Percentiles rank a stretch among this genome's conserved stretches.
These are phyloP conservation scores for Camelus dromedarius DNA, from an alignment of 2,113 vertebrate genomes.

Conservation along the genomic window DNA sequence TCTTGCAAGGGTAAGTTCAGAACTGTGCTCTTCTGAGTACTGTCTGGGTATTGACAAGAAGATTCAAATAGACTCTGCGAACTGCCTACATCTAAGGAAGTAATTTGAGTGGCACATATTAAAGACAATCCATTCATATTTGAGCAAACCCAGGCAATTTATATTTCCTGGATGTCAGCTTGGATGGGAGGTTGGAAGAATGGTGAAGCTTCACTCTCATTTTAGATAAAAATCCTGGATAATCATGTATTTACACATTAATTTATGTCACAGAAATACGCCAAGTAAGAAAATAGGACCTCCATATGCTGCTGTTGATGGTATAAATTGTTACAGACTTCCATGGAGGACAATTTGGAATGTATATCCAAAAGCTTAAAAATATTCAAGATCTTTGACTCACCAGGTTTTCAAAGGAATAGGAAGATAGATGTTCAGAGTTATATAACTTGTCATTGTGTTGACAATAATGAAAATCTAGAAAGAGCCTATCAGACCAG, in stretches of 20 bases:
- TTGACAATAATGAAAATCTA: not conserved
- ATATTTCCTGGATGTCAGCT: constrained; percentile 1
- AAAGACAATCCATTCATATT: constrained; percentile 33
- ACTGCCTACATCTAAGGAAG: not conserved
- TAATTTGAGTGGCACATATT: constrained; percentile 56
- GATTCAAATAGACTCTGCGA: not conserved
- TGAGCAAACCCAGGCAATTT: constrained; percentile 43
- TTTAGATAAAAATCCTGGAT: constrained; percentile 35
- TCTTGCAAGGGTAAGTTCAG: not conserved
- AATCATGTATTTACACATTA: constrained; percentile 21
- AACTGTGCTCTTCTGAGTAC: not conserved
- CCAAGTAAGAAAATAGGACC: not conserved
- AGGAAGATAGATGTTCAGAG: not conserved
- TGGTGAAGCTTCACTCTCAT: not conserved
- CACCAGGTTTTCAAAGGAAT: constrained; percentile 39
- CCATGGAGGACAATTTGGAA: constrained; percentile 5
- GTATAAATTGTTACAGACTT: not conserved
- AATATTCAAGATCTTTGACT: constrained; percentile 15
- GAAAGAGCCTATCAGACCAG: not conserved
- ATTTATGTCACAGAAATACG: not conserved
- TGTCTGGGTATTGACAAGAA: constrained; percentile 6
- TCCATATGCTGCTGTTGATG: not conserved
- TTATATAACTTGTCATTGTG: not conserved
- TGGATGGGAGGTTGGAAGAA: constrained; percentile 29
- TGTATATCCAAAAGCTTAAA: constrained; percentile 23